Conservation (phyloP, 2,113 vertebrate genomes). For the Gasterosteus nipponicus region DNA sequence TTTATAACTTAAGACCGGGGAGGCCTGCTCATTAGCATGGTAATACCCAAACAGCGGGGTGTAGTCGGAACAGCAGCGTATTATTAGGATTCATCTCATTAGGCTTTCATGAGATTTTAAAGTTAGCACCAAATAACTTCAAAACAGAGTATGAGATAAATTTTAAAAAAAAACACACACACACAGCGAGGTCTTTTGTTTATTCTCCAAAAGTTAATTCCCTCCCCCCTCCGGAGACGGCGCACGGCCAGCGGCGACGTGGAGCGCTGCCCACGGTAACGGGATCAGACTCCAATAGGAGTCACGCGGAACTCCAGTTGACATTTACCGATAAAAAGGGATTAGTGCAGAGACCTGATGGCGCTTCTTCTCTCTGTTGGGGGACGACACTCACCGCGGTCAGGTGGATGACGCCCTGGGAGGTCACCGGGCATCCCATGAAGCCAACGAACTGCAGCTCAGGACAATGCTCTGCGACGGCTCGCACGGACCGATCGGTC, state of each 20-base stretch:
- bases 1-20: slow-evolving; percentile 76
- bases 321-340: slow-evolving; percentile 39
- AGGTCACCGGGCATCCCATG: slow-evolving; percentile 99
- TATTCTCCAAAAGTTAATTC: slow-evolving; percentile 49
- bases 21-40: slow-evolving; percentile 82
- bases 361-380: slow-evolving; percentile 11
- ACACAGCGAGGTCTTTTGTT: slow-evolving; percentile 47
- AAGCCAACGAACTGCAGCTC: slow-evolving; percentile 97
- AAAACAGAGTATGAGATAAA: slow-evolving; percentile 67
- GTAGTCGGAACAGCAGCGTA: slow-evolving; percentile 69
- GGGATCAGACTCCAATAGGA: slow-evolving; percentile 40
- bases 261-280: slow-evolving; percentile 34
- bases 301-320: slow-evolving; percentile 43
- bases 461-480: slow-evolving; percentile 95
- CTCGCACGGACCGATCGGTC: slow-evolving; percentile 92
- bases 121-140: slow-evolving; percentile 76
- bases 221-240: slow-evolving; percentile 36
- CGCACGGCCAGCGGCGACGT: slow-evolving; percentile 19
- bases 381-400: slow-evolving; percentile 87
- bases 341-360: slow-evolving; percentile 18
- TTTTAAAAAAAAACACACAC: slow-evolving; percentile 3
- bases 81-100: slow-evolving; percentile 84
- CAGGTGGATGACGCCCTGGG: slow-evolving; percentile 97
- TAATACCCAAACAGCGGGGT: slow-evolving; percentile 84
- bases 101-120: slow-evolving; percentile 86